phyloP scores from a whole-genome alignment of 2,797 vertebrate genomes.

The Oreonectes daqikongensis region DNA sequence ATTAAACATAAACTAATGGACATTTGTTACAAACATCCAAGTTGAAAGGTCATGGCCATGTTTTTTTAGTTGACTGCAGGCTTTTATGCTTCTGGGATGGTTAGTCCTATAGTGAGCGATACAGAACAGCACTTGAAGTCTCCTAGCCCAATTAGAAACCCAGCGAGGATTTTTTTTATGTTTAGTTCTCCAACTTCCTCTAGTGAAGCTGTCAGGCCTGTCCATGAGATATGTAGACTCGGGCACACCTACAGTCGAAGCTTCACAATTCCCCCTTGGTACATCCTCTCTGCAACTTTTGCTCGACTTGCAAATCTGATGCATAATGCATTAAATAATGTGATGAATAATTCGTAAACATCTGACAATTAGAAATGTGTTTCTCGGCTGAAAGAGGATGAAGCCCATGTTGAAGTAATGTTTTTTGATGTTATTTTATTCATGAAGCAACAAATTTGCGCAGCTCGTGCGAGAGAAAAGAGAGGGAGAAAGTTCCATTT shows the following conservation, averaged over 20 bases:
- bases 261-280: neutral
- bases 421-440: conserved; percentile 58
- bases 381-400: conserved; percentile 36
- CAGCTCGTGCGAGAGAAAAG: conserved; percentile 32
- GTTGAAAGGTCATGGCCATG: neutral
- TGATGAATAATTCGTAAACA: conserved; percentile 70
- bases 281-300: conserved; percentile 19
- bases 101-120: neutral
- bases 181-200: conserved; percentile 25
- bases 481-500: conserved; percentile 32
- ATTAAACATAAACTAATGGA: neutral
- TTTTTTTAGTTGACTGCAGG: conserved; percentile 5
- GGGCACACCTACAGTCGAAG: conserved; percentile 33
- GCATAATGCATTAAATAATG: conserved; percentile 70
- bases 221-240: conserved; percentile 16
- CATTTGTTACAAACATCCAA: neutral
- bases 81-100: neutral
- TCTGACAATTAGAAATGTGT: conserved; percentile 59
- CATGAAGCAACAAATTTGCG: conserved; percentile 39
- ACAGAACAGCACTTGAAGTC: neutral
- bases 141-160: conserved; percentile 32
- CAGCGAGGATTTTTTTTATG: conserved; percentile 32
- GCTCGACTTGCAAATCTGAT: conserved; percentile 51
- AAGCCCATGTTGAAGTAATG: conserved; percentile 52
- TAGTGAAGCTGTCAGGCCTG: conserved; percentile 48